These are phyloP conservation scores for human DNA, from an alignment of 2,113 vertebrate genomes.

Conservation along the genomic window GRCh38 chr1:226642001-226642500, in stretches of 20 bases:
- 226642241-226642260: not conserved
- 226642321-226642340: no score
- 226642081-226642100: constrained; percentile 97
- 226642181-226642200: not conserved
- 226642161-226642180: not conserved
- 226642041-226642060: constrained; percentile 98
- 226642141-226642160: fast-evolving
- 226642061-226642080: constrained; percentile 96
- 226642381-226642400: not conserved
- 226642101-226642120: constrained; percentile 96
- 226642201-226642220: not conserved
- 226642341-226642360: no score
- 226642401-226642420: not conserved
- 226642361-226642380: not conserved
- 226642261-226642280: fast-evolving
- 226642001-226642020: constrained; percentile 89
- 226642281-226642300: fast-evolving
- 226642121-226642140: constrained; percentile 85
- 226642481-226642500: fast-evolving
- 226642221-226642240: fast-evolving
- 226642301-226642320: not conserved
- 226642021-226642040: constrained; percentile 90
- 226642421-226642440: not conserved
- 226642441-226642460: not conserved
- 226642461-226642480: not conserved